Evolutionary conservation across 2,888 invertebrate species (phyloP).

Genomic region (Metacarcinus magister): DNA sequence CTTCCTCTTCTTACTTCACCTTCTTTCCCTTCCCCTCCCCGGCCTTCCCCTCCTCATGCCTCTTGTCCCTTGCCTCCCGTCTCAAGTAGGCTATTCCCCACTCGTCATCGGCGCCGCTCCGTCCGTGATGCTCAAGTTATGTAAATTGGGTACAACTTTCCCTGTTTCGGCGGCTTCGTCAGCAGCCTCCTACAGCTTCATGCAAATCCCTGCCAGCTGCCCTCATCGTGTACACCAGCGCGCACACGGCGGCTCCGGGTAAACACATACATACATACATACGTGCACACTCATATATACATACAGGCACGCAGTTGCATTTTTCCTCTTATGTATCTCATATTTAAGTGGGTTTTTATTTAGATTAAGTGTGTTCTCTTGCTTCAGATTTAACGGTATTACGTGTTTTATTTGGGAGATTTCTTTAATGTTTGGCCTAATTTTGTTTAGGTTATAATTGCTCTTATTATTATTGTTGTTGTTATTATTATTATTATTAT

Average conservation of each 20-base stretch:
- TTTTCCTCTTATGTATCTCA: not conserved
- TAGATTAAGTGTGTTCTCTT: not conserved
- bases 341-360: conserved; percentile 4
- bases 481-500: not conserved
- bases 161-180: conserved; percentile 44
- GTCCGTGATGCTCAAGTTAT: conserved; percentile 42
- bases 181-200: conserved; percentile 4
- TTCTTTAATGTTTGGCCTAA: not conserved
- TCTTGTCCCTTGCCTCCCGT: not conserved
- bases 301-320: not conserved
- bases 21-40: not conserved
- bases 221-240: not conserved
- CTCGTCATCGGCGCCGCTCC: conserved; percentile 18
- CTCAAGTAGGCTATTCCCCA: not conserved
- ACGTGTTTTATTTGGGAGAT: not conserved
- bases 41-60: not conserved
- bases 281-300: conserved; percentile 46
- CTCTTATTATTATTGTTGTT: not conserved
- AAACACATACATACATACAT: conserved; percentile 43
- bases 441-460: not conserved
- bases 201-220: conserved; percentile 35
- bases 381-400: not conserved
- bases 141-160: conserved; percentile 19
- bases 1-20: not conserved
- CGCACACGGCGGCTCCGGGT: not conserved